A percentile compares a stretch with the other conserved stretches of the same genome.
Conservation (phyloP, 2,888 invertebrate species). For the Caenorhabditis imperialis region DNA sequence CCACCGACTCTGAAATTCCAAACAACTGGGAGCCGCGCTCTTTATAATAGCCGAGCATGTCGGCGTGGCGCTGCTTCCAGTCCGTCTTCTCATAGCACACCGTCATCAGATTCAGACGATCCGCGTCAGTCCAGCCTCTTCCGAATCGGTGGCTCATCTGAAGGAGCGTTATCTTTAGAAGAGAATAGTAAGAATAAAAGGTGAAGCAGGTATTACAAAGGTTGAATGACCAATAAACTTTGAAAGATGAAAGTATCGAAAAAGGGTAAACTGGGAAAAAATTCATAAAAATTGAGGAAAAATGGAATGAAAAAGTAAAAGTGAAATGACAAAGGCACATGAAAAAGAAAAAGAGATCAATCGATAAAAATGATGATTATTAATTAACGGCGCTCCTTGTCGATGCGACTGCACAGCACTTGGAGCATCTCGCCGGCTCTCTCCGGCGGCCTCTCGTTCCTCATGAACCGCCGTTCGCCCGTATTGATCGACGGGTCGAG, state of each 20-base stretch:
- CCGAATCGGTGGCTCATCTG: conserved; percentile 37
- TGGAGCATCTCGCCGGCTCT: conserved; percentile 34
- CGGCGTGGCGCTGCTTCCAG: conserved; percentile 41
- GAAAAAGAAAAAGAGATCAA: background rate
- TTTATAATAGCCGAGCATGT: too few relatives aligned
- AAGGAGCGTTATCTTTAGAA: background rate
- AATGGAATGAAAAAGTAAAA: conserved; percentile 5
- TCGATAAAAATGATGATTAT: too few relatives aligned
- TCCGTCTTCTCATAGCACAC: conserved; percentile 12
- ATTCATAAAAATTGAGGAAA: conserved; percentile 4
- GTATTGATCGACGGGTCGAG: conserved; percentile 31
- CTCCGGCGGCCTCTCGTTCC: conserved; percentile 25
- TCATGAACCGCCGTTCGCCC: conserved; percentile 19
- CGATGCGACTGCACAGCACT: background rate
- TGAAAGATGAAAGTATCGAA: conserved; percentile 3
- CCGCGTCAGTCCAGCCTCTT: conserved; percentile 31
- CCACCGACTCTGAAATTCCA: too few relatives aligned
- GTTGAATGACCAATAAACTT: background rate
- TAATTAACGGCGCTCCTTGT: background rate
- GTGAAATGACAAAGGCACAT: conserved; percentile 6
- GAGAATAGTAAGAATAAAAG: background rate
- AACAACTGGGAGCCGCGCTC: too few relatives aligned
- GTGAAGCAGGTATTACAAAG: background rate
- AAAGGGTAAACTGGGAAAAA: background rate
- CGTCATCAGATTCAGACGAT: conserved; percentile 36